Base-by-base conservation (phyloP, 2,888 invertebrate genomes). In the Eupithecia inturbata region DNA sequence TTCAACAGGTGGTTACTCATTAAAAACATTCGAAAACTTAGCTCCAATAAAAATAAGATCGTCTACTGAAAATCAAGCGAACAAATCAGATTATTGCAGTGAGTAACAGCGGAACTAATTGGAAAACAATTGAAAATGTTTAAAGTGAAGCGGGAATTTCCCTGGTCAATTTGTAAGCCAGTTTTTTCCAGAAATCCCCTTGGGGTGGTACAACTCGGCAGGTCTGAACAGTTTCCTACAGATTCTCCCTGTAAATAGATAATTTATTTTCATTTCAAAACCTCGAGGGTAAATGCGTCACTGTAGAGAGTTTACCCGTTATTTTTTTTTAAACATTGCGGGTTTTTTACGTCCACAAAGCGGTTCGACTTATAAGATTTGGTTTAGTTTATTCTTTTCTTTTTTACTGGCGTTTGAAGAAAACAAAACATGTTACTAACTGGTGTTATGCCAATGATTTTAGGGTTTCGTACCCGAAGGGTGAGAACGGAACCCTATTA, bases 81-180 rank as follows among this genome's bases (percentile, higher is more conserved):
- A 75, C 53, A 70, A 70, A 75, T 64, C 69, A 63, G 16, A 70
- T 68, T 71, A 74, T 62, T 68, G 69, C 41, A 60, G 39, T 68
- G 28, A 70, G 70, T 64, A 73, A 67, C 76, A 63, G 63, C 70
- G 68, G 36, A 67, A 73, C 76, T 76, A 73, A 76, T 76, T 76
- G 76, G 49, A 76, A 73, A 76, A 73, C 76, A 73, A 76, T 76
- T 76, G 67, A 69, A 73, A 71, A 68, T 76, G 69, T 73, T 71
- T 67, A 73, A 68, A 68, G 60, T 73, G 73, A 71, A 71, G 68
- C 68, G 71, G 66, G 28, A 73, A 76, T 73, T 71, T 76, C 73
- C 76, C 76, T 64, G 73, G 68, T 76, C 76, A 73, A 76, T 76
- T 76, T 76, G 76, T 76, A 36, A 68, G 71, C 71, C 68, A 73